Evolutionary conservation across 2,888 invertebrate species (phyloP), one percentile per base, ranked within the genome.

Genomic region (Drosophila recens): DNA sequence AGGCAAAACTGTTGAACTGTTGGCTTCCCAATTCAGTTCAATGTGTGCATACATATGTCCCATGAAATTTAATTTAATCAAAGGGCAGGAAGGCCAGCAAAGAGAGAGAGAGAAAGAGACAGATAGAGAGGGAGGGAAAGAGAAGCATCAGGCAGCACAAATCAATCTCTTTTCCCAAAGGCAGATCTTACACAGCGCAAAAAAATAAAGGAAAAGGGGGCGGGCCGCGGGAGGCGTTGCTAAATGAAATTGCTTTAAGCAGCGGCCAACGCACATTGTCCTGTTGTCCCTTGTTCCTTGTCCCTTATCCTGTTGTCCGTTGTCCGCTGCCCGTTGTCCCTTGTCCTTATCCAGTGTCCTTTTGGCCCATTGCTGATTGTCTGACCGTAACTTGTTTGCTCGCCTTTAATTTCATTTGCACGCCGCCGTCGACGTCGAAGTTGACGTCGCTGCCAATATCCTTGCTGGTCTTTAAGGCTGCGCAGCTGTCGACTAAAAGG

Each of bases 1-100:
- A 13, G n/a, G 15, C 11, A 27, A 56, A 56, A 51, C 43, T 13
- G 33, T 49, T 15, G 66, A 67, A 51, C 63, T 65, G 63, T 64
- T 71, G 36, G 65, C 62, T 54, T 5, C 65, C 65, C 62, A 70
- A 71, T 67, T 49, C 59, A 36, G 52, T 78, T 82, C 85, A 81
- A 77, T 84, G 87, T 87, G 87, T 85, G 79, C 86, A 86, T 86
- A 88, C 88, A 88, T 86, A 88, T 86, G 86, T 86, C 82, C 86
- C 82, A 76, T 90, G 84, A 90, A 91, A 89, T 91, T 90, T 90
- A 90, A 91, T 91, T 90, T 91, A 91, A 91, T 91, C 90, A 90
- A 90, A 90, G 80, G 90, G 75, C 90, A 82, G 87, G 83, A 87
- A 84, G 85, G 83, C 59, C 86, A 76, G 33, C 43, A 42, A 20